These are phyloP conservation scores for Drusus annulatus DNA, from an alignment of 1,140 invertebrate genomes.

Conservation along the genomic window DNA sequence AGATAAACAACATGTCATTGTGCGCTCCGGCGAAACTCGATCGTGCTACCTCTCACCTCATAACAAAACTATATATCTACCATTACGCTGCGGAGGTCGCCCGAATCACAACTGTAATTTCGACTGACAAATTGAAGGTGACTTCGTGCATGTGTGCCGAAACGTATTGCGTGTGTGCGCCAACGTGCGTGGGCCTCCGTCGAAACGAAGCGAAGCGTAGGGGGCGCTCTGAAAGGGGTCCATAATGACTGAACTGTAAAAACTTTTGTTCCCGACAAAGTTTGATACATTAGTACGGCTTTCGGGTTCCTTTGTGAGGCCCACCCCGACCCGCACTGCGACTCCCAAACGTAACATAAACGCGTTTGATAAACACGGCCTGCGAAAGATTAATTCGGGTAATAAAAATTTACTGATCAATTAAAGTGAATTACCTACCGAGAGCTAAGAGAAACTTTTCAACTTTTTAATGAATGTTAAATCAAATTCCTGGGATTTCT, in stretches of 20 bases:
- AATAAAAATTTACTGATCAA: constrained; percentile 12
- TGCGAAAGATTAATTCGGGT: too few species aligned
- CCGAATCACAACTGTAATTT: background rate
- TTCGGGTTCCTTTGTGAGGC: constrained; percentile 12
- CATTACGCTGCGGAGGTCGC: background rate
- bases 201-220: background rate
- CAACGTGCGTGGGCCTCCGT: background rate
- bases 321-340: background rate
- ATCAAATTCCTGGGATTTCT: too few species aligned
- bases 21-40: too few species aligned
- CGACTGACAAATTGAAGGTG: too few species aligned
- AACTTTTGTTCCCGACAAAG: constrained; percentile 27
- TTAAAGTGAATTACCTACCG: constrained; percentile 3
- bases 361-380: constrained; percentile 3
- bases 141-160: background rate
- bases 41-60: too few species aligned
- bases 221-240: background rate
- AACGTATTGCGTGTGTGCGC: background rate
- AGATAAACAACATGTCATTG: too few species aligned
- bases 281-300: constrained; percentile 23
- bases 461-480: too few species aligned
- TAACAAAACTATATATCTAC: too few species aligned
- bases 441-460: background rate
- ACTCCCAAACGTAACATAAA: constrained; percentile 24
- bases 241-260: constrained; percentile 19